Evolutionary conservation across 2,888 invertebrate genomes (phyloP).

Genomic region (Morpho deidamia): DNA sequence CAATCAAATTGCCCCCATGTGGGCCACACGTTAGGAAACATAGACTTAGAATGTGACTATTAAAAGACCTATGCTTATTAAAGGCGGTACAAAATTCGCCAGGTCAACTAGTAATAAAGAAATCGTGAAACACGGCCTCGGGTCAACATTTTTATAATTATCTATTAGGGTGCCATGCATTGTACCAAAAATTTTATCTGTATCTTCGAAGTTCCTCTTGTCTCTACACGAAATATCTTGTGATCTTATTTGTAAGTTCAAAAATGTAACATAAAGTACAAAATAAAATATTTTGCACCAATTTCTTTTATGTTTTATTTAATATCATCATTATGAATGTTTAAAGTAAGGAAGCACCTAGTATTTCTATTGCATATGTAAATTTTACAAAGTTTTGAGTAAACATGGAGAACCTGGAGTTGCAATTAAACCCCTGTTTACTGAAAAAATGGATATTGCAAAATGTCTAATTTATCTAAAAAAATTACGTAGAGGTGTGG

Average conservation of each 20-base stretch:
- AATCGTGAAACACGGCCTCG: constrained; percentile 1
- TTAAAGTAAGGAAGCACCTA: constrained; percentile 14
- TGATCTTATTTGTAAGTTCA: constrained; percentile 50
- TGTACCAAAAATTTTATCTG: constrained; percentile 24
- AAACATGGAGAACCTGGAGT: background rate
- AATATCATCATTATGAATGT: constrained; percentile 2
- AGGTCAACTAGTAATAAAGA: background rate
- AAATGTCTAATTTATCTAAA: too few species aligned
- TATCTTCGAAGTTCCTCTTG: constrained; percentile 49
- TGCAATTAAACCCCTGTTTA: background rate
- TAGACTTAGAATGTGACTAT: too few species aligned
- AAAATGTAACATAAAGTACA: constrained; percentile 49
- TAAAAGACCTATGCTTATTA: too few species aligned
- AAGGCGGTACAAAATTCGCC: too few species aligned
- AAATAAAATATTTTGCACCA: constrained; percentile 58
- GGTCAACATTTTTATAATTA: constrained; percentile 7
- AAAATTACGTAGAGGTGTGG: too few species aligned
- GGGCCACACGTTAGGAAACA: too few species aligned
- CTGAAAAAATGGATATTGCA: background rate
- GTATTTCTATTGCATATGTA: constrained; percentile 2
- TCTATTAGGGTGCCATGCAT: constrained; percentile 19
- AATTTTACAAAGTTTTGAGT: background rate
- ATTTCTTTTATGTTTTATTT: constrained; percentile 18
- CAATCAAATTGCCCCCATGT: too few species aligned
- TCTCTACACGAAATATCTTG: constrained; percentile 49